Conservation (phyloP, 2,797 vertebrate species). For the Monodelphis domestica region DNA sequence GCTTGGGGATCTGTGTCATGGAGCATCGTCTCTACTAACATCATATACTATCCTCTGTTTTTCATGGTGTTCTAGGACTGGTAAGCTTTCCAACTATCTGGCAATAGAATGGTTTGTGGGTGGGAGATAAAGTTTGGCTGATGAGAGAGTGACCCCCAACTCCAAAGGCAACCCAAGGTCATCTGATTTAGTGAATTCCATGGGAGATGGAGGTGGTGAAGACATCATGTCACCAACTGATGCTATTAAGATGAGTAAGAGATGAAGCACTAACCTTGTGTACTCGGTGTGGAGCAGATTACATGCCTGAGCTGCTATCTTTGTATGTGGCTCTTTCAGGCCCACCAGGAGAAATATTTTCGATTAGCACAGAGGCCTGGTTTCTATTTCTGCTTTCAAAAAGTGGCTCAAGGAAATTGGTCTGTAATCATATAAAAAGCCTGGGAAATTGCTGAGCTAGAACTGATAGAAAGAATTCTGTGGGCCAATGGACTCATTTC, state of each 20-base stretch:
- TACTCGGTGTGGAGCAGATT: conserved; percentile 46
- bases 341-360: background rate
- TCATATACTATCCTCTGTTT: background rate
- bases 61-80: background rate
- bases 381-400: conserved; percentile 4
- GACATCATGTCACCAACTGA: conserved; percentile 40
- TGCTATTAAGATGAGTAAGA: conserved; percentile 54
- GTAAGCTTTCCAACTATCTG: background rate
- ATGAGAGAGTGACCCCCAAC: background rate
- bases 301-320: background rate
- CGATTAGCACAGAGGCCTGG: background rate
- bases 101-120: background rate
- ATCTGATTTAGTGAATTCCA: background rate
- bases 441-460: background rate
- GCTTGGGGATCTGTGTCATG: background rate
- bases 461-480: background rate
- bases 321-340: background rate
- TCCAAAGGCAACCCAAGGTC: background rate
- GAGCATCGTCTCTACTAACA: background rate
- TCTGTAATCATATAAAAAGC: conserved; percentile 3
- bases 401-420: background rate
- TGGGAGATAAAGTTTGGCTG: background rate
- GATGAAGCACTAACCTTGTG: conserved; percentile 67
- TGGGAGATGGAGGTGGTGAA: conserved; percentile 20
- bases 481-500: conserved; percentile 1